Evolutionary conservation across 2,888 invertebrate species (phyloP).

Genomic region (Hypercompe scribonia): DNA sequence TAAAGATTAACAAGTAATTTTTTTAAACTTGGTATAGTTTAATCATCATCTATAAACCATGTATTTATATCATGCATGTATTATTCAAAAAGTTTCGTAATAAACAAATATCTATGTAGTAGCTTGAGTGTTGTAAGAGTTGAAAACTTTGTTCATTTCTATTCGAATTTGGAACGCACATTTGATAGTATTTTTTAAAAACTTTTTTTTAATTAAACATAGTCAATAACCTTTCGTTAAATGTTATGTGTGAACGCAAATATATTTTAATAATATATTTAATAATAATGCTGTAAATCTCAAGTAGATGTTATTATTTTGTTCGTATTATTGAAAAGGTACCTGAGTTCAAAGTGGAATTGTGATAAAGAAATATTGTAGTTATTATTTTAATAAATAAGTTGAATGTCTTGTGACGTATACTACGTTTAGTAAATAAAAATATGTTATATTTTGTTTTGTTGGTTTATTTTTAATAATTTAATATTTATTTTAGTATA

Average conservation of each 20-base stretch:
- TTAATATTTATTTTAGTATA: no score
- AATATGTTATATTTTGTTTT: constrained; percentile 41
- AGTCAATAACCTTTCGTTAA: neutral
- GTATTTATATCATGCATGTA: no score
- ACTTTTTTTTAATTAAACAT: no score
- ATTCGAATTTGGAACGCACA: neutral
- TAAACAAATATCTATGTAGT: no score
- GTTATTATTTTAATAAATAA: constrained; percentile 53
- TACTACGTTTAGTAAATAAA: constrained; percentile 53
- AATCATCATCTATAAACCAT: no score
- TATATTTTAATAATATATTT: neutral
- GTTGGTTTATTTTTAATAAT: constrained; percentile 25
- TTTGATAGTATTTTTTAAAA: neutral
- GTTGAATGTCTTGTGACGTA: constrained; percentile 51
- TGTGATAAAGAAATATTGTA: constrained; percentile 61
- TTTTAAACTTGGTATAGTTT: no score
- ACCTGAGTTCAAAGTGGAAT: constrained; percentile 55
- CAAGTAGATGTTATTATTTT: neutral
- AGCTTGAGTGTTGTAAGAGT: neutral
- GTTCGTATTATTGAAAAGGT: constrained; percentile 38
- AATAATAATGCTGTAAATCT: neutral
- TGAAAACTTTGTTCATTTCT: neutral
- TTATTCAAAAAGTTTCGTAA: no score
- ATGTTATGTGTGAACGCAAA: neutral
- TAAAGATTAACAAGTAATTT: no score